Conservation (phyloP, 2,113 vertebrate species). For the Ginglymostoma cirratum region DNA sequence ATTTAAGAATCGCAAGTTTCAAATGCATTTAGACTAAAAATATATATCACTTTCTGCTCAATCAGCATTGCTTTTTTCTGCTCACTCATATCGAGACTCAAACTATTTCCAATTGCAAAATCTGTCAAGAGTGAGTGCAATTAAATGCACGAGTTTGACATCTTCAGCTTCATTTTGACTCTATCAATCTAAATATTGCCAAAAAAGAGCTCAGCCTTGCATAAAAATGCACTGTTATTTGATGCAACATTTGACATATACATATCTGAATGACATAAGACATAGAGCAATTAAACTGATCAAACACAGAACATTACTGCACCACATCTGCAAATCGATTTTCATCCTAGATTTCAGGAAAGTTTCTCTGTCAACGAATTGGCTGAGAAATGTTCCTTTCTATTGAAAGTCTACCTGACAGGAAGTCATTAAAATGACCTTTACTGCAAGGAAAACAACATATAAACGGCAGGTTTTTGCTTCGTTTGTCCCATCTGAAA, state of each 20-base stretch:
- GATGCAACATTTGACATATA: not conserved
- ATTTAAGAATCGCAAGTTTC: not conserved
- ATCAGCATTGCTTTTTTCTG: not conserved
- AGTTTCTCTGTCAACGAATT: not conserved
- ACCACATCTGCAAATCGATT: not conserved
- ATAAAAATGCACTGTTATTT: not conserved
- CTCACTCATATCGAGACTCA: not conserved
- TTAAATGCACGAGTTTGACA: not conserved
- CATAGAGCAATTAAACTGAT: not conserved
- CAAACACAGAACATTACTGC: not conserved
- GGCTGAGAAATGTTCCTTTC: not conserved
- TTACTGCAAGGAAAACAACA: not conserved
- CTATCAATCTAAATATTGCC: not conserved
- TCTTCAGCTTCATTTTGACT: not conserved
- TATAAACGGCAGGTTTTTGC: not conserved
- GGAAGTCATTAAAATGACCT: not conserved
- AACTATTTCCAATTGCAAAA: not conserved
- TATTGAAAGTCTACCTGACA: not conserved
- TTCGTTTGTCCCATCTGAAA: not conserved
- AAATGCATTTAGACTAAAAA: not conserved
- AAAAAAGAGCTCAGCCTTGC: not conserved
- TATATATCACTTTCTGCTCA: not conserved
- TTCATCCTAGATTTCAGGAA: not conserved
- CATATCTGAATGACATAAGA: not conserved
- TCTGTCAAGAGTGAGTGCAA: not conserved